Conservation (phyloP, 2,797 vertebrate genomes). For the Alfaro cultratus region DNA sequence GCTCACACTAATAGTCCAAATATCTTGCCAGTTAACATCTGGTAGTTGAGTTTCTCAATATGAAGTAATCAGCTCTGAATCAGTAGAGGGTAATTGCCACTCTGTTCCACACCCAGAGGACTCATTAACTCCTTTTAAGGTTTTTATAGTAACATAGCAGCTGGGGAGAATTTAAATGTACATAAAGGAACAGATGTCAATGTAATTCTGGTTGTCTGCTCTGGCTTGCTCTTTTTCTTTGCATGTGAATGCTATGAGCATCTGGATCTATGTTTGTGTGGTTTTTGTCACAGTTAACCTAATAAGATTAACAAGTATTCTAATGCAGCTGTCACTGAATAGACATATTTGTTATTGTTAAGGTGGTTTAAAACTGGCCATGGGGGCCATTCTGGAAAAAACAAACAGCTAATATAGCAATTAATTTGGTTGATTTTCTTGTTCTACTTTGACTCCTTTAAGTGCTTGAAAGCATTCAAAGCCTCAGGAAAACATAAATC, state of each 20-base stretch:
- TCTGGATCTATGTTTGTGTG: constrained; percentile 24
- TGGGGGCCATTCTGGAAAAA: not conserved
- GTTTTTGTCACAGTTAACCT: constrained; percentile 1
- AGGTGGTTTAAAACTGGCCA: not conserved
- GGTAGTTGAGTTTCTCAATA: constrained; percentile 58
- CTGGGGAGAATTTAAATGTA: constrained; percentile 57
- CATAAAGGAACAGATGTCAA: constrained; percentile 68
- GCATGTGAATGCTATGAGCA: constrained; percentile 8
- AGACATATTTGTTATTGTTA: constrained; percentile 14
- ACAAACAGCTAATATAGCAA: not conserved
- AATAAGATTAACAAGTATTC: not conserved
- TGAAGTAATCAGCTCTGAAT: constrained; percentile 45
- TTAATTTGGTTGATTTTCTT: not conserved
- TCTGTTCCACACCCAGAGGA: constrained; percentile 60
- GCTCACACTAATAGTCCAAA: constrained; percentile 36
- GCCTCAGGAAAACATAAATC: not conserved
- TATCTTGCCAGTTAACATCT: constrained; percentile 50
- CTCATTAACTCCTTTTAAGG: constrained; percentile 54
- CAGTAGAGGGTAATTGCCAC: constrained; percentile 63
- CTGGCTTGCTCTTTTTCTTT: constrained; percentile 16
- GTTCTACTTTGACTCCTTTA: not conserved
- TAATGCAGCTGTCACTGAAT: constrained; percentile 33
- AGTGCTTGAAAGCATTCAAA: not conserved
- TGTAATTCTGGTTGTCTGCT: constrained; percentile 39
- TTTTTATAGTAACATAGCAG: constrained; percentile 55